phyloP scores from a whole-genome alignment of 1,140 invertebrate species.

The Psix sp. region DNA sequence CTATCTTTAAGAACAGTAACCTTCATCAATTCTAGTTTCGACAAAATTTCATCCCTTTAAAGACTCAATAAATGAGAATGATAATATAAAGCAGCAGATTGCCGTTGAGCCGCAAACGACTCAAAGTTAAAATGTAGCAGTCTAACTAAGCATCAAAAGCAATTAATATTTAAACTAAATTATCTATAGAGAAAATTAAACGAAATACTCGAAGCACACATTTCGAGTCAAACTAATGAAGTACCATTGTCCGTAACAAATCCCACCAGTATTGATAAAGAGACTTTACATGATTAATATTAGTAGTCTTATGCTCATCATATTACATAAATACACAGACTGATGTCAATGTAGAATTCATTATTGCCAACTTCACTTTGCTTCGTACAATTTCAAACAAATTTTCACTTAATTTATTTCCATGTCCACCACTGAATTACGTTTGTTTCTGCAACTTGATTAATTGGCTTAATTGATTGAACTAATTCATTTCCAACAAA shows the following conservation, averaged over 20 bases:
- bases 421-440: too few species aligned
- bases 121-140: too few species aligned
- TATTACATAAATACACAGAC: conserved; percentile 30
- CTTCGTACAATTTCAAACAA: background rate
- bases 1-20: too few species aligned
- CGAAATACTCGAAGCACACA: conserved; percentile 26
- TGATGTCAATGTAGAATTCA: conserved; percentile 2
- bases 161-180: conserved; percentile 24
- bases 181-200: conserved; percentile 35
- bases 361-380: conserved; percentile 9
- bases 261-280: conserved; percentile 37
- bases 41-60: too few species aligned
- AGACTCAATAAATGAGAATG: too few species aligned
- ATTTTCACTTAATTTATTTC: conserved; percentile 24
- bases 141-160: conserved; percentile 4
- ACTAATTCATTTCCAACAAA: too few species aligned
- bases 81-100: too few species aligned
- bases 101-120: too few species aligned
- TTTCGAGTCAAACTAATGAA: conserved; percentile 33
- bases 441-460: too few species aligned
- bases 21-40: too few species aligned
- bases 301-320: conserved; percentile 25
- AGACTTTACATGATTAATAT: conserved; percentile 37
- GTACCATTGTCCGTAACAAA: conserved; percentile 45
- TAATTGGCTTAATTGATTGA: too few species aligned